A percentile compares a stretch with the other conserved stretches of the same genome.
Conservation (phyloP, 1,140 invertebrate species). For the Nixonia krombeini region DNA sequence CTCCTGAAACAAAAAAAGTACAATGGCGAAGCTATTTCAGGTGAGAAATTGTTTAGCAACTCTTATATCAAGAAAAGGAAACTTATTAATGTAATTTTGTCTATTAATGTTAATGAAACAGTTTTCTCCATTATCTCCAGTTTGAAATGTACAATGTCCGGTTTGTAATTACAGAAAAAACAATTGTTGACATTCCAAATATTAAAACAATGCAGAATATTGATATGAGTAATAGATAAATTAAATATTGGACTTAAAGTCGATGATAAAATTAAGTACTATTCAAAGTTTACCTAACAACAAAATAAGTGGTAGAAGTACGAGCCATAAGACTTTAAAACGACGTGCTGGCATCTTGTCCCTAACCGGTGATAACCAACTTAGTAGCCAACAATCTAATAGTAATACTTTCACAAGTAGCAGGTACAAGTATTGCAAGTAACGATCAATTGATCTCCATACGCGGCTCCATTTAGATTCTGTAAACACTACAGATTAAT, state of each 20-base stretch:
- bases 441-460: constrained; percentile 38
- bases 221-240: too few species aligned
- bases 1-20: constrained; percentile 71
- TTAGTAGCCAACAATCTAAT: constrained; percentile 65
- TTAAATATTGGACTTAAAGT: too few species aligned
- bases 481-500: constrained; percentile 38
- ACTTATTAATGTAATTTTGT: too few species aligned
- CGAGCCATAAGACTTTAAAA: constrained; percentile 56
- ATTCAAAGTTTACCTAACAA: constrained; percentile 59
- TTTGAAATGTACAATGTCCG: too few species aligned
- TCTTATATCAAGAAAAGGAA: too few species aligned
- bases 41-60: too few species aligned
- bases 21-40: constrained; percentile 50
- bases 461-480: constrained; percentile 54
- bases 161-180: too few species aligned
- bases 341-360: constrained; percentile 40
- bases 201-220: too few species aligned
- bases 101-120: too few species aligned
- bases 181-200: too few species aligned
- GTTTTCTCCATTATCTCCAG: too few species aligned
- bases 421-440: constrained; percentile 58
- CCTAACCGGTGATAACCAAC: constrained; percentile 50
- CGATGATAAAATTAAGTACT: too few species aligned
- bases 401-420: constrained; percentile 55
- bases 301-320: constrained; percentile 55